These are phyloP conservation scores for Sebastes vulpes DNA, from an alignment of 2,797 vertebrate species.

Conservation along the genomic window DNA sequence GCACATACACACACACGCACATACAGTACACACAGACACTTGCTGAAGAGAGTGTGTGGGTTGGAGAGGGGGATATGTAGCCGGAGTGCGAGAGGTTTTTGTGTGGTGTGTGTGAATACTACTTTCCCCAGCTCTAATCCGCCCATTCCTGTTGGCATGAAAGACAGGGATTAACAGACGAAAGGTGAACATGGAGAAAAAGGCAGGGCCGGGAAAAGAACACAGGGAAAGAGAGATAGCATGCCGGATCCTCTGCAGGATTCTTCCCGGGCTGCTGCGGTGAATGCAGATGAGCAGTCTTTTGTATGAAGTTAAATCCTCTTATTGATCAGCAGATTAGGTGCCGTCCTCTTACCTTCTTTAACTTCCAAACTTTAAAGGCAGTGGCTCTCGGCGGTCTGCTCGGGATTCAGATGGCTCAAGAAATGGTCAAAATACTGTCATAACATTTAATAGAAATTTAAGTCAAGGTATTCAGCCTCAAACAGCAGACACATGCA, in stretches of 20 bases:
- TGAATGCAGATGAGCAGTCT: conserved; percentile 71
- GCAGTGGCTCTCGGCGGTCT: neutral
- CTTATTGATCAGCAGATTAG: conserved; percentile 73
- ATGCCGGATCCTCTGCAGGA: conserved; percentile 57
- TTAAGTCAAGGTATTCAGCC: neutral
- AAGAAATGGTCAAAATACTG: conserved; percentile 3
- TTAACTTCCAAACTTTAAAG: conserved; percentile 49
- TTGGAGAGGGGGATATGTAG: conserved; percentile 37
- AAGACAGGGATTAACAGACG: conserved; percentile 77
- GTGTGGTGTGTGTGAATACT: conserved; percentile 57
- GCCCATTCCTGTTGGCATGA: conserved; percentile 76
- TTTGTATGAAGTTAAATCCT: conserved; percentile 72
- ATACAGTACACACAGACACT: neutral
- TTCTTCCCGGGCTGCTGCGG: conserved; percentile 27
- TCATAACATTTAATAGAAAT: neutral
- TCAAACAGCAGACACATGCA: neutral
- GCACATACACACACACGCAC: neutral
- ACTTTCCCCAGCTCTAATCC: conserved; percentile 77
- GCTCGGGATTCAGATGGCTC: conserved; percentile 6
- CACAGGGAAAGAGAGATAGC: conserved; percentile 53
- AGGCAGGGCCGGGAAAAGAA: conserved; percentile 57
- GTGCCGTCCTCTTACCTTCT: conserved; percentile 34
- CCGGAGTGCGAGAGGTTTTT: conserved; percentile 36
- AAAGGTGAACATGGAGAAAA: conserved; percentile 78
- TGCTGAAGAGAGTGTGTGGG: conserved; percentile 1